These are phyloP conservation scores for Catamblyrhynchus diadema DNA, from an alignment of 2,797 vertebrate species.

Conservation along the genomic window DNA sequence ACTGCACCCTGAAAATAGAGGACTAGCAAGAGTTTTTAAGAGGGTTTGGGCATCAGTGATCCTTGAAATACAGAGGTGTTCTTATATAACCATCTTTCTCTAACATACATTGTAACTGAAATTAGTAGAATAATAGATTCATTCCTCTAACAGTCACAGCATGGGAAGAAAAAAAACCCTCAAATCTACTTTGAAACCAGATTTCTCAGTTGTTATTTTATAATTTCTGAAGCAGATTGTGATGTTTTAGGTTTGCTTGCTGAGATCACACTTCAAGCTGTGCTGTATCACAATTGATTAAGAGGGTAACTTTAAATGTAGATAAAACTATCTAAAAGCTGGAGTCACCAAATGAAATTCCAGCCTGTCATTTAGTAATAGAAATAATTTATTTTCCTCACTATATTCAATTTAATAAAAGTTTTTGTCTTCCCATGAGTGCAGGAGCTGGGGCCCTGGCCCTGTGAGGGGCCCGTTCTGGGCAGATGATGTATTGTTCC, in stretches of 20 bases:
- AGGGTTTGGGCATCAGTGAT: not conserved
- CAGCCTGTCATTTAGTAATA: not conserved
- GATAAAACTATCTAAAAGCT: not conserved
- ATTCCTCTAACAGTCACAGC: not conserved
- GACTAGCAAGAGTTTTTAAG: not conserved
- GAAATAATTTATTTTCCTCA: slow-evolving; percentile 35
- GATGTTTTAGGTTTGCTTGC: not conserved
- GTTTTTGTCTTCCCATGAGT: slow-evolving; percentile 2
- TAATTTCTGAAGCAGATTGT: not conserved
- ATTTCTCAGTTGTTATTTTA: not conserved
- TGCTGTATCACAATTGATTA: not conserved
- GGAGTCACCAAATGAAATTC: slow-evolving; percentile 14
- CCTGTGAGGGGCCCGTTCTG: slow-evolving; percentile 19
- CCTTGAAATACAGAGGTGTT: not conserved
- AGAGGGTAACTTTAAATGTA: not conserved
- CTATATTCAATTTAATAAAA: not conserved
- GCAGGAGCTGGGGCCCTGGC: slow-evolving; percentile 22
- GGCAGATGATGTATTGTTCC: slow-evolving; percentile 56
- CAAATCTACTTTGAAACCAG: not conserved
- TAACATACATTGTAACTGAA: not conserved
- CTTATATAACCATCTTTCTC: not conserved
- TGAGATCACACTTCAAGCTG: not conserved
- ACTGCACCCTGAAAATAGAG: not conserved
- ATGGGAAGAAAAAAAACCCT: not conserved
- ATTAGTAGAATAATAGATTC: not conserved